Conservation (phyloP, 2,113 vertebrate species). For the Plecotus auritus region DNA sequence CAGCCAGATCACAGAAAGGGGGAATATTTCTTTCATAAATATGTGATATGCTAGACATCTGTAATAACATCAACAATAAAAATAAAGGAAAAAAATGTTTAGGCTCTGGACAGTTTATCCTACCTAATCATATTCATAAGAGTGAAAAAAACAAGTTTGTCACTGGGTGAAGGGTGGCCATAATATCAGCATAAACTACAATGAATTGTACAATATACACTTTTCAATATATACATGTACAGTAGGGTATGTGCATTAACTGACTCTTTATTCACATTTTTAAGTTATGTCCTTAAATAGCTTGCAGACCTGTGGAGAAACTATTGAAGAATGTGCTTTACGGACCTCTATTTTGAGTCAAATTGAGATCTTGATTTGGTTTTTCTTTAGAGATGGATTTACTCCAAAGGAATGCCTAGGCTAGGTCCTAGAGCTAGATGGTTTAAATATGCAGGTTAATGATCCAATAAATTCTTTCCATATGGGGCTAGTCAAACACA, state of each 20-base stretch:
- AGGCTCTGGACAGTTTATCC: background rate
- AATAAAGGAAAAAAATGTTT: background rate
- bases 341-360: background rate
- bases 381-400: background rate
- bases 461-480: background rate
- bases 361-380: background rate
- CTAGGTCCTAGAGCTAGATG: background rate
- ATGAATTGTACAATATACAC: background rate
- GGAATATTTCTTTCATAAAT: background rate
- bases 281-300: background rate
- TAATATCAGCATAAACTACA: background rate
- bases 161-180: background rate
- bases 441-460: conserved; percentile 16
- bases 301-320: background rate
- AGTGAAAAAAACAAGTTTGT: background rate
- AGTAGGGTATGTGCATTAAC: background rate
- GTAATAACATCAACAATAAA: background rate
- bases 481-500: background rate
- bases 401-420: background rate
- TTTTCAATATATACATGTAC: background rate
- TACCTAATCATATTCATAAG: background rate
- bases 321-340: background rate
- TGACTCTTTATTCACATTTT: background rate
- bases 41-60: background rate
- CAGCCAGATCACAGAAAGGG: background rate